phyloP scores from a whole-genome alignment of 2,113 vertebrate species.

The Microcebus lehilahytsara region DNA sequence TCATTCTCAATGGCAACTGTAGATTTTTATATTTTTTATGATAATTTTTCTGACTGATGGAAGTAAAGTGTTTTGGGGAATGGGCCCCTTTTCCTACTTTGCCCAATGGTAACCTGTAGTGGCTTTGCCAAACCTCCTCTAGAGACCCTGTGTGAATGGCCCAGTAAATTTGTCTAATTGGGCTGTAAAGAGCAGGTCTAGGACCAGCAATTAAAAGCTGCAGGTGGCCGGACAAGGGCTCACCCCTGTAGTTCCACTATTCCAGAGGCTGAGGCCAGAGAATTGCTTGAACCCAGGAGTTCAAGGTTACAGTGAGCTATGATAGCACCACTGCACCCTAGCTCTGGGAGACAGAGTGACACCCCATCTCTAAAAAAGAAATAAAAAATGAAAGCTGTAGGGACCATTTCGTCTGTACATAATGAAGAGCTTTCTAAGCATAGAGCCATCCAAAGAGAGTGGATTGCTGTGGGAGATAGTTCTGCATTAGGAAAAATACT shows the following conservation, averaged over 20 bases:
- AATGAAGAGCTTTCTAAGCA: not conserved
- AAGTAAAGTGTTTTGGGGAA: not conserved
- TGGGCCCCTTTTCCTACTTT: not conserved
- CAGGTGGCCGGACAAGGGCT: no score
- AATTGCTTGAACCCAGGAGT: no score
- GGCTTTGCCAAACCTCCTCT: not conserved
- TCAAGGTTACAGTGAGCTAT: no score
- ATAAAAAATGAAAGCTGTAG: not conserved
- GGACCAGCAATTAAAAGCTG: not conserved
- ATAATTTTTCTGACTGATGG: not conserved
- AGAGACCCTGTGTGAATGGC: not conserved
- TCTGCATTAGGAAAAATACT: not conserved
- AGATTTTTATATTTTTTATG: not conserved
- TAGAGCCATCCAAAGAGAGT: not conserved
- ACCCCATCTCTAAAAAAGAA: not conserved
- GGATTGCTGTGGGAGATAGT: not conserved
- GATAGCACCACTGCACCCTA: no score
- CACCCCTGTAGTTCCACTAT: not conserved
- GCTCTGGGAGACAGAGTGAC: no score
- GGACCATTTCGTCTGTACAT: not conserved
- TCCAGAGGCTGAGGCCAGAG: no score
- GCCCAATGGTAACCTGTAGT: fast-evolving
- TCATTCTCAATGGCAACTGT: not conserved
- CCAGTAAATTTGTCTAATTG: not conserved
- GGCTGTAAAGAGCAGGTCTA: not conserved